A percentile compares a stretch with the other conserved stretches of the same genome.
phyloP scores from a whole-genome alignment of 2,113 vertebrate genomes.

The Chaenogobius annularis region DNA sequence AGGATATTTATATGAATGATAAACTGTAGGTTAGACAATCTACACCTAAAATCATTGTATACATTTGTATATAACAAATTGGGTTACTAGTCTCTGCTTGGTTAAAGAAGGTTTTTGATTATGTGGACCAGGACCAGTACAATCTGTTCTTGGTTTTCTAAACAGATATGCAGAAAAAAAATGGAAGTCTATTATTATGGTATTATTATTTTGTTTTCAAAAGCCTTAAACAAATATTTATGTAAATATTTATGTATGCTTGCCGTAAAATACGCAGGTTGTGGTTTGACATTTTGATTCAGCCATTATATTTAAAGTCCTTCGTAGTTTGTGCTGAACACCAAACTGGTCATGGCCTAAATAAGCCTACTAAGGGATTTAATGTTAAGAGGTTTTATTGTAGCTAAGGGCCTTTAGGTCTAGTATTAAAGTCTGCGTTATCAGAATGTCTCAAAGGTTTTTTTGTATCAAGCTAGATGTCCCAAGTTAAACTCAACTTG shows the following conservation, averaged over 20 bases:
- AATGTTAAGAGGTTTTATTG: conserved; percentile 6
- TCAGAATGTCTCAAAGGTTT: neutral
- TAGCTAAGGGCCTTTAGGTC: neutral
- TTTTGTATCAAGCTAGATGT: neutral
- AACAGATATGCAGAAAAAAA: neutral
- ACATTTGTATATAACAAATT: no score
- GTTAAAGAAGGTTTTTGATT: neutral
- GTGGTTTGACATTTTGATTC: neutral
- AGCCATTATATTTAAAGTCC: neutral
- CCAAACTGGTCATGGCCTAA: neutral
- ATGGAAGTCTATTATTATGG: neutral
- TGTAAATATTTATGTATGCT: neutral
- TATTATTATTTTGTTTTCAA: neutral
- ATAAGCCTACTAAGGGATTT: neutral
- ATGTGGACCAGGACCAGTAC: neutral
- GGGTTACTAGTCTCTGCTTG: no score
- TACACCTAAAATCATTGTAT: no score
- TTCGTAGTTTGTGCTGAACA: neutral
- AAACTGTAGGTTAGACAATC: no score
- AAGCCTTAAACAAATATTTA: neutral
- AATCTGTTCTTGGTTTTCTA: neutral
- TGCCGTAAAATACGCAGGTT: neutral
- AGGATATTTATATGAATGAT: neutral
- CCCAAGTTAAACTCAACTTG: neutral
- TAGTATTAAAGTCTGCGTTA: conserved; percentile 6